phyloP scores from a whole-genome alignment of 2,888 invertebrate species.

The Agrilus biguttatus region DNA sequence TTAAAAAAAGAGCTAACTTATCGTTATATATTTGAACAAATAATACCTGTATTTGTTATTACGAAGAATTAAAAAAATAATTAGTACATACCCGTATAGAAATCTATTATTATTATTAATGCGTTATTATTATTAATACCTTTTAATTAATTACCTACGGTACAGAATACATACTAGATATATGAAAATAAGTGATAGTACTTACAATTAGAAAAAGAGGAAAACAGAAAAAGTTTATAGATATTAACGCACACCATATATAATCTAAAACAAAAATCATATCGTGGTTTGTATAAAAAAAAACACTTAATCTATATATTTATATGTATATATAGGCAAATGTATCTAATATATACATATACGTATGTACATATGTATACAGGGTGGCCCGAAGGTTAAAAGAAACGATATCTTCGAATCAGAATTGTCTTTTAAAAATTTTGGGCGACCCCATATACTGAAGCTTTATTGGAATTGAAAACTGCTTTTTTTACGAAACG shows the following conservation, averaged over 20 bases:
- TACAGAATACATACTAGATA: slow-evolving; percentile 5
- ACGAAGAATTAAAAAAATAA: too few relatives aligned
- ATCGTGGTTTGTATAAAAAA: slow-evolving; percentile 5
- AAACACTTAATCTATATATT: slow-evolving; percentile 5
- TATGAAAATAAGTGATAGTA: slow-evolving; percentile 2
- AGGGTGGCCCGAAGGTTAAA: too few relatives aligned
- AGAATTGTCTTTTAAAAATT: slow-evolving; percentile 3
- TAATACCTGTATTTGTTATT: too few relatives aligned
- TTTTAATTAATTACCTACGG: slow-evolving; percentile 5
- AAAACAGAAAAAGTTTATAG: slow-evolving; percentile 6
- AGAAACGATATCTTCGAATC: too few relatives aligned
- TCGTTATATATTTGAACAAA: too few relatives aligned
- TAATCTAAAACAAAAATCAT: slow-evolving; percentile 5
- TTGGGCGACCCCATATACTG: slow-evolving; percentile 18
- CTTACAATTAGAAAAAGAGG: slow-evolving; percentile 2
- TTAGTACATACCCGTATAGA: too few relatives aligned
- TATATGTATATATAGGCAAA: slow-evolving; percentile 2
- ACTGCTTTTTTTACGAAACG: slow-evolving; percentile 32
- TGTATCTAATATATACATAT: too few relatives aligned
- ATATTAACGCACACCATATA: slow-evolving; percentile 6
- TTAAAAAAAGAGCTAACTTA: too few relatives aligned
- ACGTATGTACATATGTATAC: too few relatives aligned
- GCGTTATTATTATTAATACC: too few relatives aligned
- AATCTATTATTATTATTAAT: too few relatives aligned
- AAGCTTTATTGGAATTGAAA: slow-evolving; percentile 36